Percentiles rank a stretch among this genome's conserved stretches.
These are phyloP conservation scores for Bothrops jararaca DNA, from an alignment of 2,113 vertebrate species.

Conservation along the genomic window DNA sequence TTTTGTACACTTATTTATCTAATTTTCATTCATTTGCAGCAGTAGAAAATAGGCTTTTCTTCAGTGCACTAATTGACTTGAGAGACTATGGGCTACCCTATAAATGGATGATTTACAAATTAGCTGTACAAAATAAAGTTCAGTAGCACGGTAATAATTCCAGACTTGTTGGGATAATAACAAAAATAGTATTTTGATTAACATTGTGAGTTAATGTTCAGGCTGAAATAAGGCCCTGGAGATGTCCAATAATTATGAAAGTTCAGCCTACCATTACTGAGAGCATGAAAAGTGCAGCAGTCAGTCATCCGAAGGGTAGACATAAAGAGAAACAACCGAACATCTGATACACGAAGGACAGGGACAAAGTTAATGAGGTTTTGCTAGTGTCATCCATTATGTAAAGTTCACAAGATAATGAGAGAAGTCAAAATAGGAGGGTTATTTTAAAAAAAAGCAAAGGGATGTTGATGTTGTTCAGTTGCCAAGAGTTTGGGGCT, in stretches of 20 bases:
- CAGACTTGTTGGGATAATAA: not conserved
- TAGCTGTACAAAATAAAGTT: not conserved
- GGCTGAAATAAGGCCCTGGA: constrained; percentile 35
- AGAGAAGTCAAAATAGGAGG: not conserved
- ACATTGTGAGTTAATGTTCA: constrained; percentile 36
- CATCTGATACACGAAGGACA: constrained; percentile 33
- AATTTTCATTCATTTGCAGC: constrained; percentile 9
- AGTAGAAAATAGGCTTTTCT: constrained; percentile 2
- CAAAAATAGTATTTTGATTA: constrained; percentile 22
- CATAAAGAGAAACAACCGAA: constrained; percentile 41
- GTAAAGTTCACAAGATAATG: constrained; percentile 33
- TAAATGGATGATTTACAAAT: not conserved
- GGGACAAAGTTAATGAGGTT: constrained; percentile 33
- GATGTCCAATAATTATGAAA: constrained; percentile 27
- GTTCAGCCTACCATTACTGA: constrained; percentile 15
- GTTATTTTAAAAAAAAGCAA: constrained; percentile 18
- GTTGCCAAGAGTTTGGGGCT: constrained; percentile 6
- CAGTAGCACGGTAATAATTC: constrained; percentile 1
- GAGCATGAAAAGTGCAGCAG: constrained; percentile 36
- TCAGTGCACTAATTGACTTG: not conserved
- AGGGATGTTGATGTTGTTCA: constrained; percentile 19
- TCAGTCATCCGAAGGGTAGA: constrained; percentile 18
- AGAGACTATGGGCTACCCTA: not conserved
- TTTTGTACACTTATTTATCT: not conserved
- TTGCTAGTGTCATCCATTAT: constrained; percentile 13